Evolutionary conservation across 2,113 vertebrate genomes (phyloP).

Genomic region (Peromyscus maniculatus): DNA sequence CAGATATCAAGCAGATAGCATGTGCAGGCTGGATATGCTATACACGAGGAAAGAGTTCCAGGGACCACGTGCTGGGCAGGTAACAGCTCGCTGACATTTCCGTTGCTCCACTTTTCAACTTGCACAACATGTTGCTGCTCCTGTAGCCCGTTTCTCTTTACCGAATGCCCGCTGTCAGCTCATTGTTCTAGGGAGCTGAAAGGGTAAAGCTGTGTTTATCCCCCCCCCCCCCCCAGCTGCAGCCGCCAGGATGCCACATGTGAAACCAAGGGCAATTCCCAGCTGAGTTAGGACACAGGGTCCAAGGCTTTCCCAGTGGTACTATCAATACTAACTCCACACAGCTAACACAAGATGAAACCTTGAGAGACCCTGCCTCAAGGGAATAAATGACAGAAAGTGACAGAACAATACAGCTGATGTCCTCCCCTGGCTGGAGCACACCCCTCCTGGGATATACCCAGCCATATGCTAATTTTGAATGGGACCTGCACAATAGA

Average conservation of each 20-base stretch:
- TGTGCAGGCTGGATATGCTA: background rate
- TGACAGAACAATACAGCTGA: background rate
- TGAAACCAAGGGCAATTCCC: background rate
- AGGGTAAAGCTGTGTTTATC: background rate
- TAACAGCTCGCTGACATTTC: no score
- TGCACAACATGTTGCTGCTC: no score
- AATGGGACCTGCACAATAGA: background rate
- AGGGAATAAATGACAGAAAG: background rate
- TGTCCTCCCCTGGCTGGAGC: background rate
- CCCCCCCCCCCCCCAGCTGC: no score
- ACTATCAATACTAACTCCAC: background rate
- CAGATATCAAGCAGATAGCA: background rate
- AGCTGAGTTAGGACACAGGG: background rate
- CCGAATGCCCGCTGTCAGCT: background rate
- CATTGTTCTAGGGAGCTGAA: background rate
- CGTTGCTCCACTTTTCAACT: background rate
- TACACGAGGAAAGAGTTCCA: background rate
- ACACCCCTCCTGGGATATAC: background rate
- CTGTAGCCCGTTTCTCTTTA: background rate
- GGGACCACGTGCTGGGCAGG: no score
- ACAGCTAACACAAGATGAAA: background rate
- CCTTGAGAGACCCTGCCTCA: background rate
- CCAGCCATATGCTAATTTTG: background rate
- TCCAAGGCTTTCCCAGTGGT: background rate
- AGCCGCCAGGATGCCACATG: background rate